Evolutionary conservation across 2,797 vertebrate species (phyloP), one percentile per base, ranked within the genome.

Genomic region (Sciurus carolinensis): DNA sequence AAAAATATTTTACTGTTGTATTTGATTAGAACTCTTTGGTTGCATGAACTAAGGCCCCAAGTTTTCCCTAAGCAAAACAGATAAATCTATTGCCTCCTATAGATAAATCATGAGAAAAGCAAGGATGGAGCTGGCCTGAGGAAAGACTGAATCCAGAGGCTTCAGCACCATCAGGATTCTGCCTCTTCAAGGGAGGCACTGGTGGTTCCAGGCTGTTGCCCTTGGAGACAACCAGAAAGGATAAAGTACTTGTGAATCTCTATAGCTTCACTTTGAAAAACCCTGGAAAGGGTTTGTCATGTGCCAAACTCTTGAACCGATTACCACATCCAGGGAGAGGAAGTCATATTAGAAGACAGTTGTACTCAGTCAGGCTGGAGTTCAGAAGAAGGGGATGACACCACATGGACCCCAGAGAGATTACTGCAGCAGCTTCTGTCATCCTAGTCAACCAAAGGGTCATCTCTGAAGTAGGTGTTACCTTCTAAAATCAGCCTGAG

Each of bases 21-120:
- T 75, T 93, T 75, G 82, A 33, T 83, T 44, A 30, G 47, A 96
- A 69, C 5, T 64, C 42, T 90, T 92, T 66, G 18, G 20, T 47
- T 47, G 12, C 11, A 71, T 39, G 39, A 89, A 8, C 26, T 18
- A 83, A 96, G 87, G 47, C 24, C 42, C 54, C 33, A 33, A 4
- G 47, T 76, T 91, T 52, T 39, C 47, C 42, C 7, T n/a, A 82
- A 54, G 73, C 67, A 80, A 95, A 81, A 77, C 14, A 52, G 64
- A 20, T 66, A 18, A 18, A 52, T 66, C 50, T 69, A 1, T 50
- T 54, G 71, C 75, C 33, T 75, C 71, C 71, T 44, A 52, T 2
- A 90, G 39, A 18, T 44, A 71, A 83, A 59, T 54, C 10, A 1
- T 52, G 26, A 54, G 42, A 42, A 62, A 50, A 42, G 11, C 2